These are phyloP conservation scores for Arrhopalites spinosus DNA, from an alignment of 2,888 invertebrate genomes.

Conservation along the genomic window DNA sequence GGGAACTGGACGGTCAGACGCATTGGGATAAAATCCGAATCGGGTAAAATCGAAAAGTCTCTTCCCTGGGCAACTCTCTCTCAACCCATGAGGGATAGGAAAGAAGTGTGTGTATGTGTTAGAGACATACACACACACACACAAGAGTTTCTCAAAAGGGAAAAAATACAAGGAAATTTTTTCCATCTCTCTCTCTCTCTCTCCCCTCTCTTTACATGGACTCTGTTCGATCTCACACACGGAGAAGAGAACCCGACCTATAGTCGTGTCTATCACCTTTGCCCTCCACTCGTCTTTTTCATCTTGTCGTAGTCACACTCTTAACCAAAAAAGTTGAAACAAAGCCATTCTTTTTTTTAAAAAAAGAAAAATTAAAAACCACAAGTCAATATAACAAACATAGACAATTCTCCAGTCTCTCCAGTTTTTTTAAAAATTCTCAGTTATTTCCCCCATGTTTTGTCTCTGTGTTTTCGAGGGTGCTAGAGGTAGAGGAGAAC, in stretches of 20 bases:
- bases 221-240: too few species aligned
- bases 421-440: not conserved
- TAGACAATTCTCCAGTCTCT: not conserved
- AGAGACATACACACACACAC: too few species aligned
- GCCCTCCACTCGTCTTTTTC: conserved; percentile 38
- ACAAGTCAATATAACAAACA: conserved; percentile 16
- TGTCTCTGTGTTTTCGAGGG: too few species aligned
- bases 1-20: not conserved
- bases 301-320: conserved; percentile 13
- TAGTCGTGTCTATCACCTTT: conserved; percentile 48
- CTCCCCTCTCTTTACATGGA: too few species aligned
- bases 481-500: too few species aligned
- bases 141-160: too few species aligned
- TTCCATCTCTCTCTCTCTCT: too few species aligned
- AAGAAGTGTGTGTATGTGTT: too few species aligned
- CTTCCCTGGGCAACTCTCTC: not conserved
- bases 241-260: conserved; percentile 29
- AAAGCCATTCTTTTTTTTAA: too few species aligned
- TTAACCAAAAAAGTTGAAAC: not conserved
- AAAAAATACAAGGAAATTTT: too few species aligned
- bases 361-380: not conserved
- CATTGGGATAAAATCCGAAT: not conserved
- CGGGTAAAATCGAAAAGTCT: conserved; percentile 10
- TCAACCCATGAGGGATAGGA: not conserved
- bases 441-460: too few species aligned